Conservation (phyloP, 1,140 invertebrate genomes). For the Armadillidium nasatum region DNA sequence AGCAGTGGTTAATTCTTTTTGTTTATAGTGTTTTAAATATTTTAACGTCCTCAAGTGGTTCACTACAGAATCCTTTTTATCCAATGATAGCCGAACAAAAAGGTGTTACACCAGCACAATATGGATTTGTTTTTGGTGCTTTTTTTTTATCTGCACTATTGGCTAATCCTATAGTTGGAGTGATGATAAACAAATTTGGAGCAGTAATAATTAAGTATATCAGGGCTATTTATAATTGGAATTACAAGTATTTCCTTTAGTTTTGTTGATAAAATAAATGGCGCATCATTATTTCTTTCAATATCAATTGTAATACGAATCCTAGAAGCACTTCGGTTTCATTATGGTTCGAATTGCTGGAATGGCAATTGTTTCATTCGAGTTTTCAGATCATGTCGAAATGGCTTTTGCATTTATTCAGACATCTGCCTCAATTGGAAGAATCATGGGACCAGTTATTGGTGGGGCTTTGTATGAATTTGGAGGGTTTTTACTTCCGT, state of each 20-base stretch:
- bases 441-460: conserved; percentile 44
- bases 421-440: background rate
- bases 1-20: no score
- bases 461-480: conserved; percentile 47
- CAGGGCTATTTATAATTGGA: conserved; percentile 11
- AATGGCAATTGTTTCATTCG: conserved; percentile 12
- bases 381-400: conserved; percentile 17
- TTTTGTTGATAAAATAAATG: background rate
- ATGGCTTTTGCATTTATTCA: conserved; percentile 11
- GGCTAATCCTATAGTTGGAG: conserved; percentile 3
- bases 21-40: no score
- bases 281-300: background rate
- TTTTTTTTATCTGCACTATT: conserved; percentile 11
- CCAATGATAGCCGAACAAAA: conserved; percentile 14
- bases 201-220: conserved; percentile 12
- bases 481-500: conserved; percentile 47
- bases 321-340: conserved; percentile 8
- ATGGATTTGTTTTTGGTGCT: conserved; percentile 20
- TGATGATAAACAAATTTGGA: conserved; percentile 4
- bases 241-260: conserved; percentile 14
- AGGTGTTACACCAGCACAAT: conserved; percentile 21
- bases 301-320: conserved; percentile 10
- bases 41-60: background rate
- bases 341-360: conserved; percentile 8
- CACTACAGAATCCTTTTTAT: conserved; percentile 21